Evolutionary conservation across 2,113 vertebrate genomes (phyloP).

Genomic region (Hystrix brachyura): DNA sequence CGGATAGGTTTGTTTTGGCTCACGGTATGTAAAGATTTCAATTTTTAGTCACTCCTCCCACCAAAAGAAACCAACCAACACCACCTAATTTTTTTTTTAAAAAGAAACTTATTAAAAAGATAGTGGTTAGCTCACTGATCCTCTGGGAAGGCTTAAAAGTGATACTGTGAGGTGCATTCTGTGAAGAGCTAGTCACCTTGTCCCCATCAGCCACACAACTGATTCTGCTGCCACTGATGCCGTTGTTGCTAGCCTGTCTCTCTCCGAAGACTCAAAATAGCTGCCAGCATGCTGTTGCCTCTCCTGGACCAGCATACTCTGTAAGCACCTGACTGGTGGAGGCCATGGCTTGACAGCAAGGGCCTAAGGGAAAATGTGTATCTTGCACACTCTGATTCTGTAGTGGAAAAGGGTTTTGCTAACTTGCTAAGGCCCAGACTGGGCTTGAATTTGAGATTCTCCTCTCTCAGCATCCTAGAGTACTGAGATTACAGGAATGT

Average conservation of each 20-base stretch:
- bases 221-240: neutral
- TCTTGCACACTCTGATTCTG: neutral
- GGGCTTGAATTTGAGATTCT: neutral
- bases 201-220: neutral
- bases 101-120: neutral
- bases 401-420: neutral
- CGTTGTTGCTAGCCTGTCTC: neutral
- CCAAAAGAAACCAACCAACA: neutral
- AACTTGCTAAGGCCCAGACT: neutral
- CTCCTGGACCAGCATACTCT: neutral
- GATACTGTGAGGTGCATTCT: too few species aligned
- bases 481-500: neutral
- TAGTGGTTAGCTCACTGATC: neutral
- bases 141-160: neutral
- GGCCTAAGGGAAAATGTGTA: neutral
- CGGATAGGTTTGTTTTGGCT: neutral
- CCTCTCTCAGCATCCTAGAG: neutral
- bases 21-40: neutral
- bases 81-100: neutral
- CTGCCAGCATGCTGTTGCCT: neutral
- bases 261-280: neutral
- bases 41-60: neutral
- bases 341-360: neutral
- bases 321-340: neutral
- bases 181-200: neutral